phyloP scores from a whole-genome alignment of 2,113 vertebrate genomes.

The Terrapene triunguis region DNA sequence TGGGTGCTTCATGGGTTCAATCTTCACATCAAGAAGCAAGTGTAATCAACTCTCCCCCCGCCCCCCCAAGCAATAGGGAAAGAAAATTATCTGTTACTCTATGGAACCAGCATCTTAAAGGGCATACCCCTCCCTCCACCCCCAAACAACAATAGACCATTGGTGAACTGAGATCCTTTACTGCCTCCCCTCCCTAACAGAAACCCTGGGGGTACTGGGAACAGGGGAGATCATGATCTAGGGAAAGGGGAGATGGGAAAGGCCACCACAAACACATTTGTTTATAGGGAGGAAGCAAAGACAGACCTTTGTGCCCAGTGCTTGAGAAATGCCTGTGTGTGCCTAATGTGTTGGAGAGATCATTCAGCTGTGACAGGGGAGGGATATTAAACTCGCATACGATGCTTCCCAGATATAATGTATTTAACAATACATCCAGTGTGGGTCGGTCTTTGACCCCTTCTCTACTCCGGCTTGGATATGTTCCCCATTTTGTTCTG shows the following conservation, averaged over 20 bases:
- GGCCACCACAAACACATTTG: too few relatives aligned
- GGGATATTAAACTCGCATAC: not conserved
- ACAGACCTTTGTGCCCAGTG: not conserved
- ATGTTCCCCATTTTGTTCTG: not conserved
- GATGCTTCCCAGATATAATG: not conserved
- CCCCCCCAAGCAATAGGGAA: not conserved
- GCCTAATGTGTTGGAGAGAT: not conserved
- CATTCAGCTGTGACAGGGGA: not conserved
- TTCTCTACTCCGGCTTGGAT: not conserved
- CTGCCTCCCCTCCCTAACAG: not conserved
- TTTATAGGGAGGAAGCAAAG: not conserved
- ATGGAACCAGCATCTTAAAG: not conserved
- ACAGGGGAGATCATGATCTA: not conserved
- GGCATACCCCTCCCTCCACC: not conserved
- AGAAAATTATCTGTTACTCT: not conserved
- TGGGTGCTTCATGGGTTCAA: not conserved
- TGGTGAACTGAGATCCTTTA: not conserved
- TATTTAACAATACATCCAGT: not conserved
- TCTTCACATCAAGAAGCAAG: not conserved
- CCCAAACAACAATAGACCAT: not conserved
- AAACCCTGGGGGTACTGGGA: not conserved
- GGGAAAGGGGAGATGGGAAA: too few relatives aligned
- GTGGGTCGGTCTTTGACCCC: not conserved
- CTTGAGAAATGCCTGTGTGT: not conserved
- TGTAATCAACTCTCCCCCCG: not conserved